Evolutionary conservation across 1,140 invertebrate species (phyloP).

Genomic region (Sycophaga agraensis): DNA sequence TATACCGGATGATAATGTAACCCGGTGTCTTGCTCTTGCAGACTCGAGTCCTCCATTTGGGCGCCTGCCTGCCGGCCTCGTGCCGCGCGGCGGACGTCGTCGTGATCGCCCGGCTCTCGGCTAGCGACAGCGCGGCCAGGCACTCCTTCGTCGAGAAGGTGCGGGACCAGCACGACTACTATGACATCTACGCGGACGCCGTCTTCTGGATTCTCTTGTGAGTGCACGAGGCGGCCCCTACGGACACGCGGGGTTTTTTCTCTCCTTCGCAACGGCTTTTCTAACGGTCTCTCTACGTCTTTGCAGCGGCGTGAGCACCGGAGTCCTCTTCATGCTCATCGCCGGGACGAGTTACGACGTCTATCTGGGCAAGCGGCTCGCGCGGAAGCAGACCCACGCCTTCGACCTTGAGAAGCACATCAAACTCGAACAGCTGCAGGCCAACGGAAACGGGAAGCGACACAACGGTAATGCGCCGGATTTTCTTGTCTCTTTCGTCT

Average conservation of each 20-base stretch:
- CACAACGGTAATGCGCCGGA: slow-evolving; percentile 42
- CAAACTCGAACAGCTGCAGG: slow-evolving; percentile 48
- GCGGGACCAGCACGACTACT: slow-evolving; percentile 67
- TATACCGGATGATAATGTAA: no score
- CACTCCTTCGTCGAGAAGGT: slow-evolving; percentile 53
- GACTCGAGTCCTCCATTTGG: slow-evolving; percentile 64
- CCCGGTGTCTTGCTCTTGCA: slow-evolving; percentile 26
- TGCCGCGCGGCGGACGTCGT: slow-evolving; percentile 66
- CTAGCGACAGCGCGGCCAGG: slow-evolving; percentile 40
- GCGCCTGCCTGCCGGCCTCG: slow-evolving; percentile 71
- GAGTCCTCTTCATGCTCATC: slow-evolving; percentile 62
- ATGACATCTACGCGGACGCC: slow-evolving; percentile 66
- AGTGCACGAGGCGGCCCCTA: no score
- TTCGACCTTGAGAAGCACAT: slow-evolving; percentile 52
- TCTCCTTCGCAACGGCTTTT: no score
- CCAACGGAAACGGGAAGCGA: slow-evolving; percentile 42
- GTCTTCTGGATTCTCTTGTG: slow-evolving; percentile 74
- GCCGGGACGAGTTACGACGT: slow-evolving; percentile 57
- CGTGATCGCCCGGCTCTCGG: slow-evolving; percentile 60
- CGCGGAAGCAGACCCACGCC: slow-evolving; percentile 31
- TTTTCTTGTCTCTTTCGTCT: no score
- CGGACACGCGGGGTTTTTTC: no score
- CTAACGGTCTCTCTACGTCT: no score
- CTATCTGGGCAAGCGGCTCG: slow-evolving; percentile 44
- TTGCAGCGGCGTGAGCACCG: slow-evolving; percentile 62